Conservation (phyloP, 2,113 vertebrate genomes). For the Thamnophis sirtalis region DNA sequence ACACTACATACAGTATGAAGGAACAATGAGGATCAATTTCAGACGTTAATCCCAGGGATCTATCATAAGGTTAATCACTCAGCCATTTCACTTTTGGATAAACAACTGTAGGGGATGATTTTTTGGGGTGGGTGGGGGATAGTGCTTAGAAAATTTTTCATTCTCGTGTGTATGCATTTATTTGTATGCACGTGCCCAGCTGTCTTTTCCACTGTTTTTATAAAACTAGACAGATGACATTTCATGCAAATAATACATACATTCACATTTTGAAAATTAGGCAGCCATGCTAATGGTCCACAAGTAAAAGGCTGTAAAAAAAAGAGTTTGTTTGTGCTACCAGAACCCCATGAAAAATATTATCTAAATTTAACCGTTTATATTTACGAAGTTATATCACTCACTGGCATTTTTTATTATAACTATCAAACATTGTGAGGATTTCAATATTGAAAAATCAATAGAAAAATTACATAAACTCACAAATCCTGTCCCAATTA, state of each 20-base stretch:
- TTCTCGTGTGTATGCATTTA: not conserved
- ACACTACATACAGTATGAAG: not conserved
- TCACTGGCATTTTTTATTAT: not conserved
- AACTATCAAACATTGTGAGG: not conserved
- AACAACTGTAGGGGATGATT: not conserved
- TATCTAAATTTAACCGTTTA: not conserved
- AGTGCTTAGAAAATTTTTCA: not conserved
- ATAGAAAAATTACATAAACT: not conserved
- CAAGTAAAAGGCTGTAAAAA: not conserved
- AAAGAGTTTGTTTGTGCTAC: not conserved
- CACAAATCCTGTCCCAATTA: not conserved
- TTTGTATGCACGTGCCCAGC: not conserved
- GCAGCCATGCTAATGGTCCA: not conserved
- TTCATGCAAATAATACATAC: not conserved
- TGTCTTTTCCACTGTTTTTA: not conserved
- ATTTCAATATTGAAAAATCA: not conserved
- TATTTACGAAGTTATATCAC: not conserved
- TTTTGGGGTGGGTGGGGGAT: not conserved
- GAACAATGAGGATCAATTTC: not conserved
- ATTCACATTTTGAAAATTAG: not conserved
- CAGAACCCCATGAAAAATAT: not conserved
- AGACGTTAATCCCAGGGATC: not conserved
- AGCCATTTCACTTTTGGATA: not conserved
- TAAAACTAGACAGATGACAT: not conserved
- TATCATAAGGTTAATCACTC: not conserved